Evolutionary conservation across 2,797 vertebrate genomes (phyloP).

Genomic region (Vireo griseus): DNA sequence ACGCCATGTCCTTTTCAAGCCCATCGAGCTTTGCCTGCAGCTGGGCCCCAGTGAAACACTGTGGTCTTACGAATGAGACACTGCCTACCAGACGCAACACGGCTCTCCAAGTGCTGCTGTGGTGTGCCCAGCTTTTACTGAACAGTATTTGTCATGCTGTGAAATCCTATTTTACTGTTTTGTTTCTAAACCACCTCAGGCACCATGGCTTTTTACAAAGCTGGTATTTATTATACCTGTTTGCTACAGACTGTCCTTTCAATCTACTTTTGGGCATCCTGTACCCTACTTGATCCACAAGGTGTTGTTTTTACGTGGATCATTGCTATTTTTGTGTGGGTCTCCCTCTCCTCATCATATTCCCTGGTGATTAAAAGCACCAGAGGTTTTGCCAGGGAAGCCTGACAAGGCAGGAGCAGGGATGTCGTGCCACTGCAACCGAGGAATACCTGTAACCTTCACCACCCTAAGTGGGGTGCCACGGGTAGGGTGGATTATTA

Average conservation of each 20-base stretch:
- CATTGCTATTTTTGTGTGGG: background rate
- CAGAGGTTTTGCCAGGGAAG: rapidly evolving
- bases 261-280: background rate
- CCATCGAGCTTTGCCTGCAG: background rate
- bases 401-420: rapidly evolving
- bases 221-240: background rate
- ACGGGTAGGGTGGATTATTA: background rate
- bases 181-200: background rate
- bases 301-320: background rate
- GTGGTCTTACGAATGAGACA: background rate
- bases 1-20: rapidly evolving
- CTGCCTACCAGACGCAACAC: rapidly evolving
- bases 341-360: background rate
- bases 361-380: background rate
- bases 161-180: background rate
- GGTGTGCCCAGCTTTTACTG: background rate
- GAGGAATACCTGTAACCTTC: background rate
- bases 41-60: background rate
- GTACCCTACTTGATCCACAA: background rate
- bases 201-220: background rate
- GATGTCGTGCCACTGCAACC: background rate
- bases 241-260: background rate
- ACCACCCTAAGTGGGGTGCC: rapidly evolving
- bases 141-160: background rate
- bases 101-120: background rate